These are phyloP conservation scores for Oryzaephilus surinamensis DNA, from an alignment of 1,140 invertebrate genomes.

Conservation along the genomic window DNA sequence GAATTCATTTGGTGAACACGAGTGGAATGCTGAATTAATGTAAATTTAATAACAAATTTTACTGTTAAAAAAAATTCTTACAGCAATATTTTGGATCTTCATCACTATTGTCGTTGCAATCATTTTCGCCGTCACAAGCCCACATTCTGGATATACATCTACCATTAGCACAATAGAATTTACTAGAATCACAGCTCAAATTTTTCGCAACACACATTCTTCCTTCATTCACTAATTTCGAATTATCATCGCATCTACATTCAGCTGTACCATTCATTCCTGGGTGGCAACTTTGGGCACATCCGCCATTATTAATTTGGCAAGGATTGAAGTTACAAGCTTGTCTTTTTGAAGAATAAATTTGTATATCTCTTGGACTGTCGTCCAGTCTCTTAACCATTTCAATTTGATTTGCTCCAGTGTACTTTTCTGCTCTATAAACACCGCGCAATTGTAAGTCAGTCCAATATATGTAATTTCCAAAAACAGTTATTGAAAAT, in stretches of 20 bases:
- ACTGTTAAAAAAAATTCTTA: slow-evolving; percentile 37
- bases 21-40: slow-evolving; percentile 75
- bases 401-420: slow-evolving; percentile 87
- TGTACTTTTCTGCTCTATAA: slow-evolving; percentile 93
- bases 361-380: slow-evolving; percentile 82
- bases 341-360: slow-evolving; percentile 72
- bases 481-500: slow-evolving; percentile 86
- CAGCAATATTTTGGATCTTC: slow-evolving; percentile 87
- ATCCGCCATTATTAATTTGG: slow-evolving; percentile 88
- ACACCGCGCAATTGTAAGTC: slow-evolving; percentile 90
- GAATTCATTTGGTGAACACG: slow-evolving; percentile 86
- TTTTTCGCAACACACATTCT: slow-evolving; percentile 84
- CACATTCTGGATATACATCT: slow-evolving; percentile 93
- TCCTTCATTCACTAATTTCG: slow-evolving; percentile 83
- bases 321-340: slow-evolving; percentile 78
- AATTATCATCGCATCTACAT: slow-evolving; percentile 76
- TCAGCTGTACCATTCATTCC: slow-evolving; percentile 71
- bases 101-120: slow-evolving; percentile 90
- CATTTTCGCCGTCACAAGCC: slow-evolving; percentile 93
- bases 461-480: slow-evolving; percentile 95
- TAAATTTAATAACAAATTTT: slow-evolving; percentile 6
- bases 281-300: slow-evolving; percentile 89
- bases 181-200: slow-evolving; percentile 74
- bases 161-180: slow-evolving; percentile 90
- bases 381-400: slow-evolving; percentile 87